Percentiles rank a stretch among this genome's conserved stretches.
Evolutionary conservation across 1,140 invertebrate genomes (phyloP).

Genomic region (Triops cancriformis): DNA sequence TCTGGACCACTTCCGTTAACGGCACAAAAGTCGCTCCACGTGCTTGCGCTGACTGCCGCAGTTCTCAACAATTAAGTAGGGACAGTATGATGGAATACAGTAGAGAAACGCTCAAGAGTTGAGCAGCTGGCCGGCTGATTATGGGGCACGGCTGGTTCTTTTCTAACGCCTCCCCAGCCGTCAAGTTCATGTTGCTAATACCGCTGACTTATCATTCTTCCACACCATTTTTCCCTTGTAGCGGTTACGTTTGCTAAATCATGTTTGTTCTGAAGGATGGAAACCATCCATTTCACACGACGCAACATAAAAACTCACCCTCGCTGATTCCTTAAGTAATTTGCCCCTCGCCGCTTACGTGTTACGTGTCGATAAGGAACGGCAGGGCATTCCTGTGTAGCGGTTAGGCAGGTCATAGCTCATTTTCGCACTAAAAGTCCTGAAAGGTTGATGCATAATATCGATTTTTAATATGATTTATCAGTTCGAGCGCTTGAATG

Average conservation of each 20-base stretch:
- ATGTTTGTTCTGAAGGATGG: neutral
- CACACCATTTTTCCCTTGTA: neutral
- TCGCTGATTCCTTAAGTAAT: neutral
- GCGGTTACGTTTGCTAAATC: neutral
- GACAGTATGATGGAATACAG: neutral
- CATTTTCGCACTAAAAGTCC: neutral
- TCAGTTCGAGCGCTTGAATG: neutral
- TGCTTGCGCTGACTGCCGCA: too few relatives aligned
- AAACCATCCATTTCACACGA: neutral
- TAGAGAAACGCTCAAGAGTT: neutral
- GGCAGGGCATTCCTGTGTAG: neutral
- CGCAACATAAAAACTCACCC: neutral
- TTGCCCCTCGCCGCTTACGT: neutral
- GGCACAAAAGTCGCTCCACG: too few relatives aligned
- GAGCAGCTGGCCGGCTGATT: neutral
- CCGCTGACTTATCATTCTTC: neutral
- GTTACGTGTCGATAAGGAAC: neutral
- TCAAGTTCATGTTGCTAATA: neutral
- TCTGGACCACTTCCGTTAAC: neutral
- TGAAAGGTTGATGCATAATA: conserved; percentile 4
- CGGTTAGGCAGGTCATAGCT: neutral
- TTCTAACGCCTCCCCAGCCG: neutral
- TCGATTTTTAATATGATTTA: conserved; percentile 7
- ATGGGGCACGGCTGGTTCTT: neutral
- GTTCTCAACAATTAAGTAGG: too few relatives aligned